Conservation (phyloP, 2,888 invertebrate species). For the Ormyrus rosae region DNA sequence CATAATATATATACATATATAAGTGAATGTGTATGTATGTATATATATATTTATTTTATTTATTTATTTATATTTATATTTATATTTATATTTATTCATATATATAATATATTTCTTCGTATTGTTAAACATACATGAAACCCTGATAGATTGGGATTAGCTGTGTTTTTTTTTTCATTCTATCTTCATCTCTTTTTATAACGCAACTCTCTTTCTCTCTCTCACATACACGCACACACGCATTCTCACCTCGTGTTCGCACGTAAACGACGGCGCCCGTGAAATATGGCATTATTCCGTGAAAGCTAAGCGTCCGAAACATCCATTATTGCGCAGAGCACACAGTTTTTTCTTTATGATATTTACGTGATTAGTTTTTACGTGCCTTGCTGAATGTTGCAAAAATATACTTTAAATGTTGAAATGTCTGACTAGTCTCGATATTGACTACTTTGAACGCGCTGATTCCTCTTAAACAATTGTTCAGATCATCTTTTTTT, state of each 20-base stretch:
- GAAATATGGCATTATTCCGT: too few relatives aligned
- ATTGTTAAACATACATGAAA: slow-evolving; percentile 70
- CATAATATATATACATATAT: slow-evolving; percentile 70
- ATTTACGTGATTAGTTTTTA: too few relatives aligned
- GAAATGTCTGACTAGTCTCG: too few relatives aligned
- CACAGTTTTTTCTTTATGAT: not conserved
- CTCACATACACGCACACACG: too few relatives aligned
- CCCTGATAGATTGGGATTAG: slow-evolving; percentile 73
- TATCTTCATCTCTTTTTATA: slow-evolving; percentile 45
- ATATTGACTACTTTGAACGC: too few relatives aligned
- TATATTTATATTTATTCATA: slow-evolving; percentile 32
- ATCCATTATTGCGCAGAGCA: too few relatives aligned
- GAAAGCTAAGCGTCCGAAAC: not conserved
- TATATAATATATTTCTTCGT: slow-evolving; percentile 63
- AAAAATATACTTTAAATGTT: too few relatives aligned
- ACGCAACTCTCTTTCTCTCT: slow-evolving; percentile 27
- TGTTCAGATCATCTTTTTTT: too few relatives aligned
- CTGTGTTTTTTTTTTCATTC: slow-evolving; percentile 55
- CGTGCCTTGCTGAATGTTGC: too few relatives aligned
- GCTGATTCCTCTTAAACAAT: too few relatives aligned
- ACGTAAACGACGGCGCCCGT: not conserved
- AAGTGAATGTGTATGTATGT: slow-evolving; percentile 64
- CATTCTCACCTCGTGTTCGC: slow-evolving; percentile 20
- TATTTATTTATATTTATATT: slow-evolving; percentile 46
- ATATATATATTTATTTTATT: slow-evolving; percentile 61